Conservation (phyloP, 2,113 vertebrate species). For the Henicopernis longicauda region DNA sequence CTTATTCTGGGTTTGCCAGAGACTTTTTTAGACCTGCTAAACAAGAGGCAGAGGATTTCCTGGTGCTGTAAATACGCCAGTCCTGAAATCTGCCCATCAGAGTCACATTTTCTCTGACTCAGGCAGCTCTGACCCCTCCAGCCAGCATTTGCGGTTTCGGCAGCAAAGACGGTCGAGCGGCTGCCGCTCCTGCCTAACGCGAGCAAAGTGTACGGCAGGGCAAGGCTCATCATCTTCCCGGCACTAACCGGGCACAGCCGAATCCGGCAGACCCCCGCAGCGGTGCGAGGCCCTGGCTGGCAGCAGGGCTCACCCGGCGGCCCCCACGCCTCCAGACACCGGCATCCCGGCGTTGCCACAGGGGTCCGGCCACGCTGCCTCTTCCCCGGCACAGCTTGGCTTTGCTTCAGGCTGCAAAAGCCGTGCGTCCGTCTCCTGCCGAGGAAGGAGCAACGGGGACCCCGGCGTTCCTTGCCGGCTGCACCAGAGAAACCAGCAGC, state of each 20-base stretch:
- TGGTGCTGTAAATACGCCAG: neutral
- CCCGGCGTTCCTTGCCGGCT: neutral
- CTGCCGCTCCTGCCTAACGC: too few relatives aligned
- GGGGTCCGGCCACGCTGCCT: neutral
- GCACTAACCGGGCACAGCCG: neutral
- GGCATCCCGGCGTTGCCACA: neutral
- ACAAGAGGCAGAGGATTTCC: neutral
- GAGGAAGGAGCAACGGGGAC: neutral
- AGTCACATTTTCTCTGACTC: constrained; percentile 17
- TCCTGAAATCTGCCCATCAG: neutral
- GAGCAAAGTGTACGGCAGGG: neutral
- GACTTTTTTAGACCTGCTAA: neutral
- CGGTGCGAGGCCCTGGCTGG: neutral
- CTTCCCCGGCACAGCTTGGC: neutral
- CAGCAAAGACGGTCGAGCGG: neutral
- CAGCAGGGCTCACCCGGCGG: too few relatives aligned
- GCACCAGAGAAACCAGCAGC: neutral
- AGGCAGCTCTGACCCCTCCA: neutral
- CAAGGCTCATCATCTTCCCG: neutral
- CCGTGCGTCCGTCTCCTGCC: neutral
- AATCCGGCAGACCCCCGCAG: neutral
- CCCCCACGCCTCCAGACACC: neutral
- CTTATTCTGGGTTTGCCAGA: neutral
- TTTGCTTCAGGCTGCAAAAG: neutral
- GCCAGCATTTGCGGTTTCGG: neutral